Conservation (phyloP, 2,113 vertebrate species). For the Cyanoramphus novaezelandiae region DNA sequence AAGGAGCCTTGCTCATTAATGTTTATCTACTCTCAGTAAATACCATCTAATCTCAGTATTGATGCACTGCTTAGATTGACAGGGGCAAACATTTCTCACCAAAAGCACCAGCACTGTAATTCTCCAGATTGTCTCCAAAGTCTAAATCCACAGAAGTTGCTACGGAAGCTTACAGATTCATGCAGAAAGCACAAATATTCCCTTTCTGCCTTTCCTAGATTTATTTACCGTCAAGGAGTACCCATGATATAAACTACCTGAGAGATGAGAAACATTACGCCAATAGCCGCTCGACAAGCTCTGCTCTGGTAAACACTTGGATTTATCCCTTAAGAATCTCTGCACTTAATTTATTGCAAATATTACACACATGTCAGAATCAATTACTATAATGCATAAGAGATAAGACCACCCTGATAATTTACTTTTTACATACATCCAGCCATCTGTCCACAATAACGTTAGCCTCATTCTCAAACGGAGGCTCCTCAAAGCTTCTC, state of each 20-base stretch:
- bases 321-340: constrained; percentile 23
- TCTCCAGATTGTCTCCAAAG: not conserved
- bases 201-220: not conserved
- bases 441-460: constrained; percentile 91
- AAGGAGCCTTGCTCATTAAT: constrained; percentile 56
- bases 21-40: constrained; percentile 61
- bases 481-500: constrained; percentile 84
- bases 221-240: not conserved
- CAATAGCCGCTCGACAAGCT: not conserved
- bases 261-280: not conserved
- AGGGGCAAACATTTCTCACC: not conserved
- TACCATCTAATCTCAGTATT: constrained; percentile 61
- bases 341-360: constrained; percentile 51
- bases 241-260: not conserved
- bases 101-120: not conserved
- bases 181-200: not conserved
- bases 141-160: not conserved
- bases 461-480: constrained; percentile 88
- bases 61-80: constrained; percentile 10
- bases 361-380: constrained; percentile 22
- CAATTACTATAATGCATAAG: constrained; percentile 62
- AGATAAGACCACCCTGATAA: constrained; percentile 58
- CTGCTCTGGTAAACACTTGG: constrained; percentile 30
- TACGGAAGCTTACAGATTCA: not conserved
- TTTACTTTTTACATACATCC: constrained; percentile 83